phyloP scores from a whole-genome alignment of 2,797 vertebrate genomes.

The Erithacus rubecula region DNA sequence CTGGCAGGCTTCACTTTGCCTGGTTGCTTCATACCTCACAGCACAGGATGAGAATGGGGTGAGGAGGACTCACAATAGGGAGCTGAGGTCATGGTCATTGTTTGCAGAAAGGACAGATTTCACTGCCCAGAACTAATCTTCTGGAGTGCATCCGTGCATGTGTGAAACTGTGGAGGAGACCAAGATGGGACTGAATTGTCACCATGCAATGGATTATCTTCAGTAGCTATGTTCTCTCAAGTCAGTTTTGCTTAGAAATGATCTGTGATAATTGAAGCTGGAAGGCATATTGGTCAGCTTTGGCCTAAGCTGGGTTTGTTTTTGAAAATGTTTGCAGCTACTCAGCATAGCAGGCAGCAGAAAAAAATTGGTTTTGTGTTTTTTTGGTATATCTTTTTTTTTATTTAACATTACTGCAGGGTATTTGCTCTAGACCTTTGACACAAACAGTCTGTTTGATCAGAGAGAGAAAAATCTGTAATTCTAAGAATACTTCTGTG shows the following conservation, averaged over 20 bases:
- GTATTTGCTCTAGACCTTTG: background rate
- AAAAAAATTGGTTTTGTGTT: background rate
- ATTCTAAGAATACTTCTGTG: background rate
- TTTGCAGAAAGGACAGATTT: constrained; percentile 25
- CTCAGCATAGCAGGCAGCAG: background rate
- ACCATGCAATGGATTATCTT: background rate
- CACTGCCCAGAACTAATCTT: constrained; percentile 44
- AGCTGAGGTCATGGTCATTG: background rate
- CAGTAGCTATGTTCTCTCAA: background rate
- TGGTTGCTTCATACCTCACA: constrained; percentile 27
- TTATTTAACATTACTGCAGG: background rate
- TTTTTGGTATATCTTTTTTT: no score
- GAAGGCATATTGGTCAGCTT: background rate
- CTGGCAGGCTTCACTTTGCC: background rate
- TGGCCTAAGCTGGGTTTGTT: background rate
- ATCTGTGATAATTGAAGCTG: background rate
- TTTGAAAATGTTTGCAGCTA: background rate
- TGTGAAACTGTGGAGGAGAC: constrained; percentile 40
- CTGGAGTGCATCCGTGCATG: constrained; percentile 33
- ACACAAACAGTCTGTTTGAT: background rate
- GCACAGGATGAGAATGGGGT: background rate
- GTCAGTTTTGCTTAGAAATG: background rate
- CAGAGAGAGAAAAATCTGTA: background rate
- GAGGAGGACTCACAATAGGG: constrained; percentile 21
- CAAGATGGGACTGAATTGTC: constrained; percentile 25